phyloP scores from a whole-genome alignment of 2,113 vertebrate genomes.

The Ciconia maguari region DNA sequence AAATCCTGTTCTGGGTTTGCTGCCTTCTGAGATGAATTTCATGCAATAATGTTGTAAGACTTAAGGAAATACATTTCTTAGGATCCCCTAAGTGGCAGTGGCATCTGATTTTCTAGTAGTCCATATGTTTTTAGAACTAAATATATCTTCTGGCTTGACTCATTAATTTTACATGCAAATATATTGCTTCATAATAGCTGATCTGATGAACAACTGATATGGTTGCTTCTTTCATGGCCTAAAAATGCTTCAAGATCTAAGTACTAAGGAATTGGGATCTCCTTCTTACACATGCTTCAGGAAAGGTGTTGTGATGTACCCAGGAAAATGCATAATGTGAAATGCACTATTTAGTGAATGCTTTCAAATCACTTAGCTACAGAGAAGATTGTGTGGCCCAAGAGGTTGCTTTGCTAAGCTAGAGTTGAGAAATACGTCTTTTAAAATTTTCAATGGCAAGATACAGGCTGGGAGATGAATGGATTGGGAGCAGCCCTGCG shows the following conservation, averaged over 20 bases:
- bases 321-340: neutral
- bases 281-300: neutral
- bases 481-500: neutral
- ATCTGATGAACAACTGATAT: neutral
- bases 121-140: neutral
- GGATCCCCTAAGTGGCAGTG: neutral
- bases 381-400: neutral
- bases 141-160: neutral
- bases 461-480: neutral
- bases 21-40: neutral
- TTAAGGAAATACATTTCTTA: neutral
- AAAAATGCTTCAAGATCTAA: neutral
- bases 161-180: neutral
- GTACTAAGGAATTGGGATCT: neutral
- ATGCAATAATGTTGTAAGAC: neutral
- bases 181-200: neutral
- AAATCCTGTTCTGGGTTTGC: neutral
- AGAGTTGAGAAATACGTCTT: neutral
- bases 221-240: neutral
- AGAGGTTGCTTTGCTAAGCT: neutral
- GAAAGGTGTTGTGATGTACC: neutral
- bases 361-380: neutral
- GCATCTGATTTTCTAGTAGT: neutral
- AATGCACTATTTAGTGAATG: neutral
- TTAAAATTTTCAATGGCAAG: neutral